Base-by-base conservation (phyloP, 2,888 invertebrate genomes). In the Troides aeacus region DNA sequence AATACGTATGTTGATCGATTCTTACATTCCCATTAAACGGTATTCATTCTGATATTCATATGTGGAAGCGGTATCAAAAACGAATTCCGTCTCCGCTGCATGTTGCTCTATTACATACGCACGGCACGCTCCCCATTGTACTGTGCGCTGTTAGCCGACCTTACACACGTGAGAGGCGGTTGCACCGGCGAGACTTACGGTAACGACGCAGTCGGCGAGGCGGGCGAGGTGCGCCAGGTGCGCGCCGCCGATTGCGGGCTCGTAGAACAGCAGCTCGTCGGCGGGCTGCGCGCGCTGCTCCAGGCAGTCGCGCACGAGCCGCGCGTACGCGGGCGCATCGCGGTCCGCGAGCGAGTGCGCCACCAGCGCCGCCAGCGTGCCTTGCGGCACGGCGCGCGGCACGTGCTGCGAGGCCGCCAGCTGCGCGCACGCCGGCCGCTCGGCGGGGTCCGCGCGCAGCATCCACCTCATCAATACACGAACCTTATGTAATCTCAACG, bases 301-400 rank as follows among this genome's bases (percentile, higher is more conserved):
- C 0, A 92, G 74, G 36, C 92, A 92, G 0, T 89, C 89, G 0
- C 79, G 75, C 1, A 92, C 78, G 2, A 92, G 80, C 1, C 86
- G 74, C 68, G 81, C 82, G 76, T 90, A 89, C 0, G 84, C 83
- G 6, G 86, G 76, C 0, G 87, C 81, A 2, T 79, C 95, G 0
- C 97, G 95, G 81, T 97, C 97, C 18, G 95, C 94, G 1, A 99
- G 91, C 0, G 97, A 97, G 75, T 97, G 96, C 0, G 96, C 93
- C 18, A 99, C 91, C 80, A 97, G 94, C 75, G 97, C 97, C 66
- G 96, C 95, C 1, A 98, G 85, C 73, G 97, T 96, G 0, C 96
- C 95, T 75, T 98, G 97, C 78, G 97, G 97, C n/a, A 98, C 93
- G 0, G 97, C 96, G 0, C 98, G 96, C 0, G 99, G 99, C 4